Base-by-base conservation (phyloP, 1,140 invertebrate genomes). In the Charaxes varanes region DNA sequence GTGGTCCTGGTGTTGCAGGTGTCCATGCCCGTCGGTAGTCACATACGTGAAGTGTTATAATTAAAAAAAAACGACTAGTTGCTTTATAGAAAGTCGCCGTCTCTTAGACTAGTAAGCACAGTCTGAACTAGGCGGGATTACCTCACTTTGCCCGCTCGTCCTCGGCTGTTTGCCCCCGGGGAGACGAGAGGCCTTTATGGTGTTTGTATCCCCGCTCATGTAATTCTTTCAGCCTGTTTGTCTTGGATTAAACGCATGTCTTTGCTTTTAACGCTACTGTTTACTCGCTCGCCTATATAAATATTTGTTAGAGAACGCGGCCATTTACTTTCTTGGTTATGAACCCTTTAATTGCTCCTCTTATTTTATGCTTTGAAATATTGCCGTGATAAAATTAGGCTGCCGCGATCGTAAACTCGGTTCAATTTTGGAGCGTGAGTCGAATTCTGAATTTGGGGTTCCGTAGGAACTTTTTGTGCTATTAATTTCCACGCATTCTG, bases 181-280 rank as follows among this genome's bases (percentile, higher is more conserved):
- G 55, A 57, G n/a, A 49, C 53, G 56, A 52, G 46, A 37, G 59
- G 52, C 54, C 58, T 62, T 57, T 59, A 68, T 54, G 59, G 57
- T 73, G 58, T 72, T 73, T 70, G 63, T 74, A 67, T 72, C 70
- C n/a, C 62, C 62, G 48, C 67, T 63, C 62, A 26, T 61, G 63
- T 76, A 69, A 69, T 77, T 80, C 72, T 74, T 80, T 73, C 63
- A 74, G 55, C 57, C 57, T 74, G 66, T 77, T 77, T 79, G 60
- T 66, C 62, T 72, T 69, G 64, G 70, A 77, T 74, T 77, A 73
- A 69, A 71, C 72, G 69, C 66, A 69, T 80, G 70, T 80, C 72
- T 80, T 80, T 68, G 72, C 67, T 72, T 72, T 76, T 65, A 74
- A 62, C 60, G 69, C 73, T 81, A 74, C 77, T 74, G 77, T 77